Evolutionary conservation across 2,797 vertebrate genomes (phyloP), one percentile per base, ranked within the genome.

Genomic region (Loris lydekkerianus): DNA sequence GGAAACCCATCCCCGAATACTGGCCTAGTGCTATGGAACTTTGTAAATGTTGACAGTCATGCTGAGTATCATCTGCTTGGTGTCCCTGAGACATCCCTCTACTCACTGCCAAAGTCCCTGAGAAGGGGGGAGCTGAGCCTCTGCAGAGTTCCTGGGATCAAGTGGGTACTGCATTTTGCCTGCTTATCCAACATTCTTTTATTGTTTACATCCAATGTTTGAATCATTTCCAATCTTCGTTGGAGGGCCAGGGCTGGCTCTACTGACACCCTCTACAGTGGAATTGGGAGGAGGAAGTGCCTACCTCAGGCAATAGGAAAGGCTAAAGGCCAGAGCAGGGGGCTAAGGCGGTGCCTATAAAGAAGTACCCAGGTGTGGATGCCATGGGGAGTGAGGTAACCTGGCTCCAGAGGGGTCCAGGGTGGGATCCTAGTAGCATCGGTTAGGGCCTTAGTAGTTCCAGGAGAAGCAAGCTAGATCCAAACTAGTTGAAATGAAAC

Each of bases 401-500:
- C 34, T 70, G 93, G 49, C 61, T 65, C 65, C 37, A 61, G 15
- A 86, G n/a, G 3, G 29, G 23, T 67, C 31, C 10, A 43, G 69
- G 23, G 29, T 49, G 58, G 65, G 65, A n/a, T n/a, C 58, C 46
- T 86, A n/a, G 65, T 67, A 67, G 63, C 78, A 18, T 86, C 46
- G 65, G 7, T 81, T 85, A 92, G 58, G 76, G 40, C 20, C 61
- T 49, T 49, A 29, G 37, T 43, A 65, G 10, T 70, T 46, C 5
- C 34, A 46, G 53, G 7, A 29, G 46, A 89, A 53, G 60, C 63
- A 65, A 76, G 61, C 14, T 82, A 53, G 20, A 92, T 34, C 10
- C 34, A 67, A 56, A 58, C 14, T 70, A 80, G 17, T 70, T 86
- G 92, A 75, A 92, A 92, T 27, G 9, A 63, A 91, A 72, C 70